Evolutionary conservation across 2,113 vertebrate species (phyloP).

Genomic region (Coregonus clupeaformis): DNA sequence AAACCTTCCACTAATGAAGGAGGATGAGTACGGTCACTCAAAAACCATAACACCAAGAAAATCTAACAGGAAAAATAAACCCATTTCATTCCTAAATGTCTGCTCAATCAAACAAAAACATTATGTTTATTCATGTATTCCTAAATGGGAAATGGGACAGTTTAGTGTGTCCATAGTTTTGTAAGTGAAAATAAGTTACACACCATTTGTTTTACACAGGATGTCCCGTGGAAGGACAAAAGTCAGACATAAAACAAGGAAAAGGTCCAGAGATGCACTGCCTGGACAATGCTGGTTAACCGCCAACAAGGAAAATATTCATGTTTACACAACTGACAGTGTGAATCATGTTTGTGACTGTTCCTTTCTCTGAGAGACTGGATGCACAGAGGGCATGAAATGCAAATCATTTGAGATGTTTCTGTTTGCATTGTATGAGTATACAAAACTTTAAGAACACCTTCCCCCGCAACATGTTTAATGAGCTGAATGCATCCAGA

Average conservation of each 20-base stretch:
- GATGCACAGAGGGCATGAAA: background rate
- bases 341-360: constrained; percentile 12
- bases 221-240: constrained; percentile 62
- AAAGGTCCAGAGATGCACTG: constrained; percentile 20
- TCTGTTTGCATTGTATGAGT: too few species aligned
- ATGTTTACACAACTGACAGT: constrained; percentile 33
- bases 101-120: too few species aligned
- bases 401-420: too few species aligned
- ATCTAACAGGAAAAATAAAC: too few species aligned
- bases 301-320: constrained; percentile 43
- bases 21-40: constrained; percentile 2
- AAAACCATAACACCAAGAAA: too few species aligned
- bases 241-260: constrained; percentile 30
- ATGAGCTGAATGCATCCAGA: too few species aligned
- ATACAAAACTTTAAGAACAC: too few species aligned
- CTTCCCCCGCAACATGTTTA: too few species aligned
- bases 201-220: constrained; percentile 59
- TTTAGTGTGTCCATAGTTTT: background rate
- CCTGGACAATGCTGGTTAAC: constrained; percentile 4
- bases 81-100: too few species aligned
- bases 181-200: constrained; percentile 21
- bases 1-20: background rate
- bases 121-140: too few species aligned
- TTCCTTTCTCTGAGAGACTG: background rate
- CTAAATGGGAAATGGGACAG: background rate